Base-by-base conservation (phyloP, 2,888 invertebrate species). In the Lordiphosa andalusiaca region DNA sequence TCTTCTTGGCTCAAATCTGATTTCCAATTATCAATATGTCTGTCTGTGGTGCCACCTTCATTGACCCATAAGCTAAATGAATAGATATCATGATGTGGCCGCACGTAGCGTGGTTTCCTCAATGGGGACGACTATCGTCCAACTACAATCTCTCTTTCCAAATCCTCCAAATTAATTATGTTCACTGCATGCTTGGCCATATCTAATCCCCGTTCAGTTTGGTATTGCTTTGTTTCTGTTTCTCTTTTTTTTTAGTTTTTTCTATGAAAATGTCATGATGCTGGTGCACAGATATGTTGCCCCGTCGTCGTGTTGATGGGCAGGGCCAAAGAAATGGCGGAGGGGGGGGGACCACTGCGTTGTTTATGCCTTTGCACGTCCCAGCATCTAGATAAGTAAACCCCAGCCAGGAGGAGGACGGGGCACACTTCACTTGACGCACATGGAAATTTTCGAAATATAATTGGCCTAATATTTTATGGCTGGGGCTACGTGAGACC, bases 391-490 rank as follows among this genome's bases (percentile, higher is more conserved):
- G 76, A 84, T 76, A 67, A 58, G 44, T 25, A 39, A 30, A 25
- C n/a, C n/a, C n/a, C 35, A 10, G 6, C 12, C 23, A 9, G 41
- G 48, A 37, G 53, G 41, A 49, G 52, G n/a, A n/a, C n/a, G n/a
- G 30, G 53, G 47, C 38, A 40, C 55, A 56, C 68, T 56, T 70
- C 77, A 83, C 81, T 84, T 69, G 77, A 76, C 63, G 63, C 70
- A 56, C 58, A 73, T 85, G 85, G 83, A 75, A 64, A 85, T 84
- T 78, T 83, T 61, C 55, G 48, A 65, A 83, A 73, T 76, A 85
- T 85, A 80, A 80, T 85, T 80, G 85, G 81, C 81, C 85, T 67
- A 85, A 80, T 80, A 85, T 73, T 71, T 73, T 76, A 64, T 59
- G 52, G 76, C 61, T 54, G 61, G 67, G 61, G 67, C 41, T 41